Evolutionary conservation across 2,113 vertebrate species (phyloP).

Genomic region (Rhinoptilus africanus): DNA sequence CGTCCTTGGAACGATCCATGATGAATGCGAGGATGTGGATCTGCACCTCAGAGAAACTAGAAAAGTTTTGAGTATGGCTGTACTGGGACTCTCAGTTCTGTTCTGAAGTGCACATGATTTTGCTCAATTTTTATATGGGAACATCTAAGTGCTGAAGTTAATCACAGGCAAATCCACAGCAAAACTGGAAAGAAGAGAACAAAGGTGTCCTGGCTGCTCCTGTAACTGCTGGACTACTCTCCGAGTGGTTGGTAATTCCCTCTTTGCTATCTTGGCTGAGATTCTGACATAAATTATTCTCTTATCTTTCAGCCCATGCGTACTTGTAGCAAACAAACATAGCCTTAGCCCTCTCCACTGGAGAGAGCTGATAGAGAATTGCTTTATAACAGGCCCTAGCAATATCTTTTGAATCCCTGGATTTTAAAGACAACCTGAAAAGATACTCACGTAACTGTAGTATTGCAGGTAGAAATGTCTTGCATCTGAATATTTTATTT

Average conservation of each 20-base stretch:
- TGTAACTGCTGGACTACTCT: neutral
- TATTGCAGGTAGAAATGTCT: neutral
- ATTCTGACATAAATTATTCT: constrained; percentile 32
- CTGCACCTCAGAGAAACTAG: neutral
- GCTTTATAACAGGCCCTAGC: neutral
- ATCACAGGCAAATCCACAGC: neutral
- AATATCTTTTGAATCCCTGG: constrained; percentile 9
- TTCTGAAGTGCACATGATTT: neutral
- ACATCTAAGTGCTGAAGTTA: neutral
- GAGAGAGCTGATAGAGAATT: constrained; percentile 23
- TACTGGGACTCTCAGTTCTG: neutral
- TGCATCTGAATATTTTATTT: neutral
- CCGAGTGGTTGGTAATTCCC: constrained; percentile 15
- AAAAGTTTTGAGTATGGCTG: neutral
- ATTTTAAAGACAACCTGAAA: constrained; percentile 1
- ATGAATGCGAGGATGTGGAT: neutral
- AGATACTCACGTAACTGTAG: neutral
- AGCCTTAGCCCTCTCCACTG: neutral
- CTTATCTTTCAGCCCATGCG: constrained; percentile 46
- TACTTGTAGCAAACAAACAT: constrained; percentile 6
- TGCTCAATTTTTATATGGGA: neutral
- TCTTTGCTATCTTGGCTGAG: constrained; percentile 12
- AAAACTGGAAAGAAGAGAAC: neutral
- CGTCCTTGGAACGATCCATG: neutral
- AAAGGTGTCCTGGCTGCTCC: constrained; percentile 17